Percentiles rank a stretch among this genome's conserved stretches.
Conservation (phyloP, 1,140 invertebrate genomes). For the Acromyrmex charruanus region DNA sequence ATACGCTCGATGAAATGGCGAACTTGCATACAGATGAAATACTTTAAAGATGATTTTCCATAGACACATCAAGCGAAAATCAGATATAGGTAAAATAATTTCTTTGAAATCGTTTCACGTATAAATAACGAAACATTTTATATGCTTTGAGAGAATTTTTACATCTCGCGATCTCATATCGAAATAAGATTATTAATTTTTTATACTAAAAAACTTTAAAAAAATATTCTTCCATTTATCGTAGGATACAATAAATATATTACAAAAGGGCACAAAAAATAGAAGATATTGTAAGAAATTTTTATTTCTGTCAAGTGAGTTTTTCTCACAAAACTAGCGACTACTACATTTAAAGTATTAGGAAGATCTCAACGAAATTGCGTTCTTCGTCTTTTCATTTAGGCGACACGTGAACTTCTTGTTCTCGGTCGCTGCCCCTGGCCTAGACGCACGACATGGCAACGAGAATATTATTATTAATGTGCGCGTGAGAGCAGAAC, state of each 20-base stretch:
- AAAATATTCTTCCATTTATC: background rate
- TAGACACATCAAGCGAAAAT: background rate
- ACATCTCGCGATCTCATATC: background rate
- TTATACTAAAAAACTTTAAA: background rate
- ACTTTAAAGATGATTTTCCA: conserved; percentile 44
- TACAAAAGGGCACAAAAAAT: background rate
- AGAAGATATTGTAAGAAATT: background rate
- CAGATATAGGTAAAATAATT: background rate
- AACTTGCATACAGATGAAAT: conserved; percentile 3
- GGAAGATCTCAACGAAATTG: background rate
- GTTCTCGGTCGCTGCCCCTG: conserved; percentile 49
- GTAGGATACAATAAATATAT: too few relatives aligned
- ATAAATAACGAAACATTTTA: background rate
- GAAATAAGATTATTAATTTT: background rate
- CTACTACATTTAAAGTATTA: conserved; percentile 22
- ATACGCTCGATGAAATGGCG: conserved; percentile 62
- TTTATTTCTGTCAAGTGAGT: background rate
- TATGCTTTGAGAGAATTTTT: background rate
- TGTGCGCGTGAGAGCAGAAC: conserved; percentile 62
- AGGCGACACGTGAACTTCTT: conserved; percentile 33
- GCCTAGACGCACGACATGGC: conserved; percentile 52
- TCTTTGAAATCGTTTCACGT: background rate
- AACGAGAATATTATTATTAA: conserved; percentile 72
- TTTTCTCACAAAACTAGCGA: background rate
- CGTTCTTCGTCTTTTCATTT: conserved; percentile 23